Evolutionary conservation across 1,140 invertebrate genomes (phyloP), one percentile per base, ranked within the genome.

Genomic region (Brevipalpus yothersi): DNA sequence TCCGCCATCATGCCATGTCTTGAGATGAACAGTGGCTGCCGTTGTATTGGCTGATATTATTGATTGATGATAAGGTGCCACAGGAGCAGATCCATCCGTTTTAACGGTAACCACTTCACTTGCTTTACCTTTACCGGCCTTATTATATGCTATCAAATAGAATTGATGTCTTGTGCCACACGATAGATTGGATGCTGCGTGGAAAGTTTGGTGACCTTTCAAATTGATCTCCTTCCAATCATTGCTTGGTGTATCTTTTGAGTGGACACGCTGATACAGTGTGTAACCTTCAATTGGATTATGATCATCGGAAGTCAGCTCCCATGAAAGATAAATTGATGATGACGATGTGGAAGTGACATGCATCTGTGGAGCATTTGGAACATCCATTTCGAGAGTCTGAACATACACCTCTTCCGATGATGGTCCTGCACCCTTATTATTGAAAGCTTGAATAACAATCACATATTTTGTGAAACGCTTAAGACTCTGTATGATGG

Each of bases 371-470:
- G 64, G 61, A 42, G 58, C 31, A 31, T 31, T 31, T 2, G 41
- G 43, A 13, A 40, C 53, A 59, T 21, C 49, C 11, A 54, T 60
- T 31, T 55, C 41, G 17, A 56, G 21, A 31, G 89, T 93, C 58
- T 81, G 79, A 8, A 83, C 80, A 5, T 81, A 78, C 31, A 85
- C 78, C 65, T 87, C 83, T n/a, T 81, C 77, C 8, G 84, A 89
- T 21, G 82, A 78, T 1, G 89, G 89, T 41, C 89, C 89, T 17
- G 19, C 12, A 1, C 90, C 91, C 63, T 86, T 77, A 42, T 82
- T 83, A 66, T 94, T 96, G 68, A 87, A 93, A 3, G 89, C 87
- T 69, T 92, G 87, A 0, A 95, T 84, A n/a, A 64, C 55, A 19
- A 66, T 54, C 11, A 15, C 43, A 59, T 66, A 66, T 39, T 64